Base-by-base conservation (phyloP, 2,888 invertebrate genomes). In the Rhagium mordax region DNA sequence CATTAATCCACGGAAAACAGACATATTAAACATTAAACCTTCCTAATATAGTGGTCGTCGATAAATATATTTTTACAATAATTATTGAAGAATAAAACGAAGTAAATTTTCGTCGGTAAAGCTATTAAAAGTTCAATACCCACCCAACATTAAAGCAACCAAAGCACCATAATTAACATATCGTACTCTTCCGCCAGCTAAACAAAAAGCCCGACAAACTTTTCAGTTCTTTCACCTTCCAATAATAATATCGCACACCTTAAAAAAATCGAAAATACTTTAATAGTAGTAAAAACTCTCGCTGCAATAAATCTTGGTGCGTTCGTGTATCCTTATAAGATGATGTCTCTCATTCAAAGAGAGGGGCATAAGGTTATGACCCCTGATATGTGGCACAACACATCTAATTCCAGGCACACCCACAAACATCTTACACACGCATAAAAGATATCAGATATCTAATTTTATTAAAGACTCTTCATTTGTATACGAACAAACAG, bases 351-450 rank as follows among this genome's bases (percentile, higher is more conserved):
- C 74, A 71, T 74, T 77, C 74, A 75, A 74, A 77, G 79, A 79
- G 79, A 78, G 71, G 47, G 72, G 79, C 72, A 74, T 70, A 70
- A 77, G 80, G 79, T 81, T 75, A 78, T 76, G 81, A 81, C 79
- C 81, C 79, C 73, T 74, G 76, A 80, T 81, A 81, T 81, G 81
- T 81, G 81, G 81, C 79, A 81, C 81, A 78, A 70, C 77, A 74
- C 78, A 76, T 77, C 74, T 73, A 76, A 74, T 73, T 71, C 75
- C 73, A 65, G 79, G 76, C 79, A 77, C 79, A 72, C 77, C 79
- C 69, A 79, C 77, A 64, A 57, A 57, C 67, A 55, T 75, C 75
- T 78, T 33, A 24, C 47, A 74, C 70, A 67, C 65, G 65, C 72
- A 75, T 77, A 77, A 75, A 75, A 72, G 75, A 77, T 78, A 78